Conservation (phyloP, 1,140 invertebrate species). For the Neodiprion lecontei region DNA sequence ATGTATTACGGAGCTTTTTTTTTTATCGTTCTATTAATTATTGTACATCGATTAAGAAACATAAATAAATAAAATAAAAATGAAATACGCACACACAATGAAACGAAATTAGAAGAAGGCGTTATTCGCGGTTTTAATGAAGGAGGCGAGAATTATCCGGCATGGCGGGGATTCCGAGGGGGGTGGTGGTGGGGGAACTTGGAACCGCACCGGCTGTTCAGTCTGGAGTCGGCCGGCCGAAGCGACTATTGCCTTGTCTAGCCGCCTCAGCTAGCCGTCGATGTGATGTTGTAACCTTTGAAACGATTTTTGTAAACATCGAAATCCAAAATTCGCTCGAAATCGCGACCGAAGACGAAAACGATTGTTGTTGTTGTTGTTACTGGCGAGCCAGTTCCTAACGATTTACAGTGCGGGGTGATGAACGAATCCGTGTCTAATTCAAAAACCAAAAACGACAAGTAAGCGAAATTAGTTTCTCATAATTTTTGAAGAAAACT, state of each 20-base stretch:
- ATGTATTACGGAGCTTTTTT: too few relatives aligned
- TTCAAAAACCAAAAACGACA: too few relatives aligned
- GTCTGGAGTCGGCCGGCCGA: not conserved
- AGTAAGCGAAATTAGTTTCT: too few relatives aligned
- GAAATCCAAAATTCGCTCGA: not conserved
- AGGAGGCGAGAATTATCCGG: not conserved
- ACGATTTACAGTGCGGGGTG: too few relatives aligned
- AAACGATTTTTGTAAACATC: not conserved
- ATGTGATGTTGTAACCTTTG: not conserved
- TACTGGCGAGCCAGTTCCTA: too few relatives aligned
- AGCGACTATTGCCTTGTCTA: constrained; percentile 2
- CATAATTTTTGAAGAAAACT: too few relatives aligned
- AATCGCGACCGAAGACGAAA: not conserved
- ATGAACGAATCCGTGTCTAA: too few relatives aligned
- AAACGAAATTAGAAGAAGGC: not conserved
- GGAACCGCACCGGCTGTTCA: not conserved
- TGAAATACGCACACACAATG: not conserved
- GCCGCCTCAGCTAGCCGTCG: not conserved
- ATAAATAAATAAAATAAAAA: too few relatives aligned
- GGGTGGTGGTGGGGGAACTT: not conserved
- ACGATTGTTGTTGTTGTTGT: too few relatives aligned
- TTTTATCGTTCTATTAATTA: too few relatives aligned
- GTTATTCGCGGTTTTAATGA: not conserved
- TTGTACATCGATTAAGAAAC: too few relatives aligned
- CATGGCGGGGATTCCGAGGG: not conserved